Evolutionary conservation across 2,888 invertebrate species (phyloP).

Genomic region (Chaitophorus viminalis): DNA sequence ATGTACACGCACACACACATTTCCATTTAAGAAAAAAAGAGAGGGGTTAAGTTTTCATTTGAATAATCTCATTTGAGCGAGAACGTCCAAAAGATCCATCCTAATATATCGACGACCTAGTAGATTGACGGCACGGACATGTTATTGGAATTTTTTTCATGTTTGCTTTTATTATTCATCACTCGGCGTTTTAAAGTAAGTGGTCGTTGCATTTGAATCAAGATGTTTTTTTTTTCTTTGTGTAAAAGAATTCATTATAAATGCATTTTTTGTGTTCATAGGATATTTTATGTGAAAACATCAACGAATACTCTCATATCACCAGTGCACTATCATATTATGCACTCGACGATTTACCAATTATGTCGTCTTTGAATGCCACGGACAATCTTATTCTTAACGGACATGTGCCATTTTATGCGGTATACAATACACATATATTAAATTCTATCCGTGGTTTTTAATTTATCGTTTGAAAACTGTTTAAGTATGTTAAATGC

Average conservation of each 20-base stretch:
- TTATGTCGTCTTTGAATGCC: neutral
- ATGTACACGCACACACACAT: neutral
- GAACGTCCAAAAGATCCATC: neutral
- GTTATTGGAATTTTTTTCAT: neutral
- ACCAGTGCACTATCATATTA: neutral
- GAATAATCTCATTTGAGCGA: neutral
- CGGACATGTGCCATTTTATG: neutral
- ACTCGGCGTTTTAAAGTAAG: neutral
- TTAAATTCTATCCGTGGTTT: neutral
- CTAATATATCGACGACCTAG: neutral
- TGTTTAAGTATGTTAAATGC: no score
- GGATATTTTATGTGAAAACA: neutral
- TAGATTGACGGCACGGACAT: neutral
- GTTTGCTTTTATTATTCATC: neutral
- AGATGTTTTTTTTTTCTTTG: neutral
- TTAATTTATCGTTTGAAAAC: neutral
- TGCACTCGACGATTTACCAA: neutral
- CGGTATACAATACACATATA: neutral
- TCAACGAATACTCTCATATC: neutral
- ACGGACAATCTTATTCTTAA: neutral
- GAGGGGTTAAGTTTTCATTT: slow-evolving; percentile 10
- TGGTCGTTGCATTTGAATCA: neutral
- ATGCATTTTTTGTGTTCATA: neutral
- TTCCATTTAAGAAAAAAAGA: neutral
- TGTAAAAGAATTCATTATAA: no score